Percentiles rank a stretch among this genome's conserved stretches.
Conservation (phyloP, 1,140 invertebrate genomes). For the Temnothorax curvispinosus region DNA sequence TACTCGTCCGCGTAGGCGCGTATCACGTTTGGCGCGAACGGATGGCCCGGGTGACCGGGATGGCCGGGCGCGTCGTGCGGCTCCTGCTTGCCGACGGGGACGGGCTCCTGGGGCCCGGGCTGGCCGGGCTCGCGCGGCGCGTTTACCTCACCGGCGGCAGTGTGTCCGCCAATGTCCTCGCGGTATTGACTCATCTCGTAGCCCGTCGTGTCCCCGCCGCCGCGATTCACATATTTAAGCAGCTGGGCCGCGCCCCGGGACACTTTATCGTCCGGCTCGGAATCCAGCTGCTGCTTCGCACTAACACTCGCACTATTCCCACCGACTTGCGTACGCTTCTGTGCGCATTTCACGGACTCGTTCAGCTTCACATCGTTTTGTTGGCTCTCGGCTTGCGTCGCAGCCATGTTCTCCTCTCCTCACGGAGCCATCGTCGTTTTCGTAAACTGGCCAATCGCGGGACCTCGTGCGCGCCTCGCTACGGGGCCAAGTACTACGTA, state of each 20-base stretch:
- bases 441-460: conserved; percentile 80
- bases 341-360: conserved; percentile 85
- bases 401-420: conserved; percentile 86
- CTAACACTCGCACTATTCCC: conserved; percentile 82
- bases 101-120: conserved; percentile 77
- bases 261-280: conserved; percentile 82
- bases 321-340: conserved; percentile 83
- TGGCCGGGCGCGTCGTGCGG: conserved; percentile 80
- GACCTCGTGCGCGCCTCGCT: conserved; percentile 74
- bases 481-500: conserved; percentile 74
- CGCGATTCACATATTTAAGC: conserved; percentile 84
- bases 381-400: conserved; percentile 87
- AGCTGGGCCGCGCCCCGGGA: conserved; percentile 83
- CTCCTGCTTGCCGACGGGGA: conserved; percentile 81
- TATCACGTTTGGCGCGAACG: conserved; percentile 75
- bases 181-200: conserved; percentile 87
- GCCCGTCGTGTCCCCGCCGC: conserved; percentile 79
- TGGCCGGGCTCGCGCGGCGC: conserved; percentile 81
- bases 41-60: conserved; percentile 75
- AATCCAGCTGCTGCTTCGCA: conserved; percentile 81
- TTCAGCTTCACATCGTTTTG: conserved; percentile 87
- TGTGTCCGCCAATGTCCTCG: conserved; percentile 84
- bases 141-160: conserved; percentile 83
- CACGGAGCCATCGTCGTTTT: conserved; percentile 81
- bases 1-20: conserved; percentile 80